These are phyloP conservation scores for Augochlorella aurata DNA, from an alignment of 2,888 invertebrate species.

Conservation along the genomic window DNA sequence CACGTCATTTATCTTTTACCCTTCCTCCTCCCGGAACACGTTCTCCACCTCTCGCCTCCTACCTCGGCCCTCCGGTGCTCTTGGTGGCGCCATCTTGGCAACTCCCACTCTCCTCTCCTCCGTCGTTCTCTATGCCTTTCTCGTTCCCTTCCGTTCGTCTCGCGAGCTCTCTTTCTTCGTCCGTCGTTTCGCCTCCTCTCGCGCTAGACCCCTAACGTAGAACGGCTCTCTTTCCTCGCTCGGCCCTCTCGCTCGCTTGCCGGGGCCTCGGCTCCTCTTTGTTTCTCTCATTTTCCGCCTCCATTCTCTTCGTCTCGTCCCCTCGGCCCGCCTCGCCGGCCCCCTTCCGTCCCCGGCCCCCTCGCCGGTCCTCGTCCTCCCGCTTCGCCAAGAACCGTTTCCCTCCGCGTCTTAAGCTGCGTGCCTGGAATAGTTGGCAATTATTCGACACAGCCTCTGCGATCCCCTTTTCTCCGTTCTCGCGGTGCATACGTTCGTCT, in stretches of 20 bases:
- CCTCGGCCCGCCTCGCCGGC: conserved; percentile 48
- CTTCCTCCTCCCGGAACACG: conserved; percentile 70
- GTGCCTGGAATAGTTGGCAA: conserved; percentile 78
- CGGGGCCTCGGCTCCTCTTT: conserved; percentile 54
- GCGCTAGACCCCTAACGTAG: conserved; percentile 16
- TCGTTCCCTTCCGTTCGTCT: conserved; percentile 55
- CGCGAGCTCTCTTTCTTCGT: conserved; percentile 41
- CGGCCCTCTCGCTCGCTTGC: conserved; percentile 6
- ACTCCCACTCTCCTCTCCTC: conserved; percentile 75
- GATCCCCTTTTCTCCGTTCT: conserved; percentile 43
- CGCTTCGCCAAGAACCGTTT: conserved; percentile 50
- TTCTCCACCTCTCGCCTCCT: conserved; percentile 66
- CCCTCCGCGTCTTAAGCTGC: conserved; percentile 66
- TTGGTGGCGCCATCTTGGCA: conserved; percentile 80
- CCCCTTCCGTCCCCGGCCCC: conserved; percentile 11
- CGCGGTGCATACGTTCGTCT: conserved; percentile 21
- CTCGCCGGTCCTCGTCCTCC: background rate
- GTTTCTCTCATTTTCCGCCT: conserved; percentile 68
- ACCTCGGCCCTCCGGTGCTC: conserved; percentile 69
- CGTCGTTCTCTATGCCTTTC: conserved; percentile 53
- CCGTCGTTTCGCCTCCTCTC: conserved; percentile 35
- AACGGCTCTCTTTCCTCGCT: conserved; percentile 22
- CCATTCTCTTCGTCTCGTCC: conserved; percentile 54
- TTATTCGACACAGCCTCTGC: conserved; percentile 72
- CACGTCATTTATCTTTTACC: conserved; percentile 81